phyloP scores from a whole-genome alignment of 2,888 invertebrate species.

The Priapulus caudatus region DNA sequence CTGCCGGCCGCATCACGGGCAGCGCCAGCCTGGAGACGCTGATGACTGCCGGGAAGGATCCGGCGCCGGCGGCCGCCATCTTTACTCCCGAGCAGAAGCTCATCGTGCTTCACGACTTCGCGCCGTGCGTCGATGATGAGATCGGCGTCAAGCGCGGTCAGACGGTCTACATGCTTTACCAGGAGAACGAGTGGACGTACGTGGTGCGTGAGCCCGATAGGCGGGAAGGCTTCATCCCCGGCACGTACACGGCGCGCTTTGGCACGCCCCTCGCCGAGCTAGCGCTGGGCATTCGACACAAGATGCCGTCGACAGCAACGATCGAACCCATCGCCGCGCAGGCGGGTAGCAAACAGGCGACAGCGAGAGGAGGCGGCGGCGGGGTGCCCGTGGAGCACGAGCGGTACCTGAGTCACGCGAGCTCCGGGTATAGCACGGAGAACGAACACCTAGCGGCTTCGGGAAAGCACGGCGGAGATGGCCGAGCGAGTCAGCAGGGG shows the following conservation, averaged over 20 bases:
- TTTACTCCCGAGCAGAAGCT: conserved; percentile 84
- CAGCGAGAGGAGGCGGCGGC: background rate
- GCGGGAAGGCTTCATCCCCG: conserved; percentile 86
- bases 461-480: background rate
- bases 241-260: conserved; percentile 79
- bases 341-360: no score
- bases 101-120: conserved; percentile 86
- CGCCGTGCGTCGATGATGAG: conserved; percentile 88
- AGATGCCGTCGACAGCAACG: conserved; percentile 49
- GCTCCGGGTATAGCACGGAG: background rate
- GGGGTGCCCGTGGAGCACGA: background rate
- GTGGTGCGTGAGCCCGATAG: conserved; percentile 71
- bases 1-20: conserved; percentile 72
- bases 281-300: conserved; percentile 51
- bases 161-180: conserved; percentile 82
- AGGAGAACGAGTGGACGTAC: conserved; percentile 95
- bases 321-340: background rate
- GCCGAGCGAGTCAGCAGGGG: no score
- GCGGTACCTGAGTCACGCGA: background rate
- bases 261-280: conserved; percentile 64
- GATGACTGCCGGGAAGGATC: conserved; percentile 77
- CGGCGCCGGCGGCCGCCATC: no score
- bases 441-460: background rate
- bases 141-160: conserved; percentile 72
- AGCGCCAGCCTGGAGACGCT: conserved; percentile 84